These are phyloP conservation scores for Ptychobarbus kaznakovi DNA, from an alignment of 2,797 vertebrate genomes.

Conservation along the genomic window DNA sequence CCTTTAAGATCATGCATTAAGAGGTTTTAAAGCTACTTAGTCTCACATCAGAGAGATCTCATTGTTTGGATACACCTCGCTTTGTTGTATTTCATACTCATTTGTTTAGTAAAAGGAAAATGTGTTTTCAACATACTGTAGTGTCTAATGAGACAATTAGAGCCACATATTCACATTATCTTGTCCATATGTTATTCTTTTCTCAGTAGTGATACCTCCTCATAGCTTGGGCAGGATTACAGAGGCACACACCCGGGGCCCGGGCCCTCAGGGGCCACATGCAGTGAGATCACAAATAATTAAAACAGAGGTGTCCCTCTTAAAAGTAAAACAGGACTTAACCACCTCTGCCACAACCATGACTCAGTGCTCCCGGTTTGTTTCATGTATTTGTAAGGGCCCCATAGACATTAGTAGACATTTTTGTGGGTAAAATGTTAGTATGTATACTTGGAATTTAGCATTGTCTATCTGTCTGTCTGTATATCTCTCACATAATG, in stretches of 20 bases:
- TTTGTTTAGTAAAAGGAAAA: constrained; percentile 20
- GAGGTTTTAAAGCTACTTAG: constrained; percentile 41
- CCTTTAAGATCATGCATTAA: constrained; percentile 49
- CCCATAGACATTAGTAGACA: background rate
- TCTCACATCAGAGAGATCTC: constrained; percentile 39
- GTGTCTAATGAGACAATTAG: background rate
- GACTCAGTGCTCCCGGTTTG: background rate
- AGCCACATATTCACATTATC: background rate
- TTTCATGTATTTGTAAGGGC: background rate
- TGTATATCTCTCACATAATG: background rate
- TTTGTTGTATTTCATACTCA: background rate
- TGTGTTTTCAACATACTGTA: constrained; percentile 3
- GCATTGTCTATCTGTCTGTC: constrained; percentile 8
- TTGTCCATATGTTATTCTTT: background rate
- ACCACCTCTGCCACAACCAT: background rate
- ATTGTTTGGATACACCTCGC: background rate
- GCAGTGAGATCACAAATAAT: background rate
- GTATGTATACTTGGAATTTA: background rate
- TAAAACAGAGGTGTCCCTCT: background rate
- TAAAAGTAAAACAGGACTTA: background rate
- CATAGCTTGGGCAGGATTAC: constrained; percentile 7
- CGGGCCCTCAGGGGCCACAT: background rate
- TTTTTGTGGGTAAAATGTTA: background rate
- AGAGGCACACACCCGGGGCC: background rate
- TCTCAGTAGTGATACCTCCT: background rate